Conservation (phyloP, 2,888 invertebrate species). For the Diarsia mendica region DNA sequence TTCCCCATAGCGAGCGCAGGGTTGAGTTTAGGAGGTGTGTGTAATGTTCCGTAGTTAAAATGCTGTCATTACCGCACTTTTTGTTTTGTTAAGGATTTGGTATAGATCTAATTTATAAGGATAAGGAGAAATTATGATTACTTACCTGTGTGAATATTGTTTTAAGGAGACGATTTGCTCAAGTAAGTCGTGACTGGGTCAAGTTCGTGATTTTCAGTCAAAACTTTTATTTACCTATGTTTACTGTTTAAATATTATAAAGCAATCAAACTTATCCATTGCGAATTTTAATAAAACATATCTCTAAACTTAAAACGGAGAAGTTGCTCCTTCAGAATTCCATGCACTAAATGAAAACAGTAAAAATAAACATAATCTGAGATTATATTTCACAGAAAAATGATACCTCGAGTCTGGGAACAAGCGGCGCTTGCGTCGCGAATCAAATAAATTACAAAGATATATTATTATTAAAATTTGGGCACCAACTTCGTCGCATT, state of each 20-base stretch:
- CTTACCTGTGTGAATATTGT: not conserved
- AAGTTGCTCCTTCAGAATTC: not conserved
- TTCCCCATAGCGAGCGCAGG: constrained; percentile 79
- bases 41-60: constrained; percentile 76
- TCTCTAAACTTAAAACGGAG: not conserved
- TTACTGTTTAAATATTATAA: not conserved
- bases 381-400: constrained; percentile 59
- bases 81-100: constrained; percentile 62
- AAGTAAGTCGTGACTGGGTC: not conserved
- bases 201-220: not conserved
- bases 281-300: not conserved
- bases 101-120: constrained; percentile 47
- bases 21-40: constrained; percentile 77
- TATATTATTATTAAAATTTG: constrained; percentile 90
- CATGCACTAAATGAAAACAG: constrained; percentile 16
- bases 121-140: constrained; percentile 6
- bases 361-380: constrained; percentile 45
- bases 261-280: not conserved
- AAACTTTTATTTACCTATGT: not conserved
- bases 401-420: constrained; percentile 65
- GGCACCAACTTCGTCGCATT: constrained; percentile 85
- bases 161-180: not conserved
- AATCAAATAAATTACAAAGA: constrained; percentile 89
- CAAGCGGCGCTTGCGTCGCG: constrained; percentile 78
- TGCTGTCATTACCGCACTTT: constrained; percentile 67